Conservation (phyloP, 2,888 invertebrate genomes). For the Platycheirus albimanus region DNA sequence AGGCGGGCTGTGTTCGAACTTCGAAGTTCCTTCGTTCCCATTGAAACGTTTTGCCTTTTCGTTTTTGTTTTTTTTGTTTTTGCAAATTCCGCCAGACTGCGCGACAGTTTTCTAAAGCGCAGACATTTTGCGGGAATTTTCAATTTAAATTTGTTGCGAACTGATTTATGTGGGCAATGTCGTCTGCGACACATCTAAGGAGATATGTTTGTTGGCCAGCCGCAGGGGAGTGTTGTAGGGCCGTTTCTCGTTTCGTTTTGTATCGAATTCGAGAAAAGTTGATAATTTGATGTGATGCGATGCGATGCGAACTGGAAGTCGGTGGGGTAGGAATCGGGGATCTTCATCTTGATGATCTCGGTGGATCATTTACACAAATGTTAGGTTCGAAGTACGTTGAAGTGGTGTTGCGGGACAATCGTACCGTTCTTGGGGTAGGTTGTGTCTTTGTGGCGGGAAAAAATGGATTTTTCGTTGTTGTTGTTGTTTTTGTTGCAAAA, state of each 20-base stretch:
- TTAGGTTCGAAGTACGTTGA: no score
- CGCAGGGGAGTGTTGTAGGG: constrained; percentile 1
- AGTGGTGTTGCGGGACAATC: constrained; percentile 56
- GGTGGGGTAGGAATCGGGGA: not conserved
- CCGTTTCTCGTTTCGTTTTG: constrained; percentile 1
- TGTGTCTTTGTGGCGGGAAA: constrained; percentile 50
- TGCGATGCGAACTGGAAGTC: constrained; percentile 59
- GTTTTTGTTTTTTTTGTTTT: constrained; percentile 19
- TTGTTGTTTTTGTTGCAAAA: constrained; percentile 30
- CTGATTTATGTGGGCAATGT: constrained; percentile 76
- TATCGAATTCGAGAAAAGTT: constrained; percentile 67
- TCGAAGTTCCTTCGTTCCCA: constrained; percentile 48
- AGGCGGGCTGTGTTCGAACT: constrained; percentile 45
- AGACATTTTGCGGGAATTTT: constrained; percentile 73
- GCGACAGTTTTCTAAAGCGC: constrained; percentile 73
- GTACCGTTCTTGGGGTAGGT: constrained; percentile 70
- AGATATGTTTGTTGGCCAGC: constrained; percentile 23
- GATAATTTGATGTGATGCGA: constrained; percentile 73
- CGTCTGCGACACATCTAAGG: constrained; percentile 70
- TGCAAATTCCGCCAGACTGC: constrained; percentile 67
- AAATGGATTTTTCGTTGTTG: not conserved
- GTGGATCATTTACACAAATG: constrained; percentile 60
- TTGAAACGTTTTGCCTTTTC: constrained; percentile 62
- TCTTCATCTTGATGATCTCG: constrained; percentile 35
- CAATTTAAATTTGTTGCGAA: constrained; percentile 74